Conservation (phyloP, 2,113 vertebrate species). For the Micronycteris hirsuta region DNA sequence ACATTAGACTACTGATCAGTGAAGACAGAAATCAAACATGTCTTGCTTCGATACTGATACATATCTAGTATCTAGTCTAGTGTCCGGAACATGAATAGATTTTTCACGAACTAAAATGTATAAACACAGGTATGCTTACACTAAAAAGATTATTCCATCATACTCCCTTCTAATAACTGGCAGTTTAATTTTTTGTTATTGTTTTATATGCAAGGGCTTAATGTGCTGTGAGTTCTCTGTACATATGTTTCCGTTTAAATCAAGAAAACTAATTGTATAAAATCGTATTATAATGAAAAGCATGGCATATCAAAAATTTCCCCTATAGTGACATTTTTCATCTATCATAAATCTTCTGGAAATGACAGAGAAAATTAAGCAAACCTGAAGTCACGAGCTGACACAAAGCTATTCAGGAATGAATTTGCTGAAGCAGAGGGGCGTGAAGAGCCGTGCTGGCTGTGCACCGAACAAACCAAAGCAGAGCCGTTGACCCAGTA, state of each 20-base stretch:
- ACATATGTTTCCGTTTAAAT: not conserved
- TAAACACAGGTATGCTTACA: not conserved
- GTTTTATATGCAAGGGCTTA: not conserved
- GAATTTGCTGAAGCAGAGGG: not conserved
- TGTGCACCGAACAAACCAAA: not conserved
- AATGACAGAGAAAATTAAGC: not conserved
- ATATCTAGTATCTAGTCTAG: not conserved
- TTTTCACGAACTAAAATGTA: slow-evolving; percentile 7
- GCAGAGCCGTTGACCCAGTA: not conserved
- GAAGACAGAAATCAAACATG: not conserved
- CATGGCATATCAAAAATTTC: not conserved
- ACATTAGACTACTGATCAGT: not conserved
- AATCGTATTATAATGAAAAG: not conserved
- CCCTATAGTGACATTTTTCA: not conserved
- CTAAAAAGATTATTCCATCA: not conserved
- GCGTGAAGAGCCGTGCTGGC: not conserved
- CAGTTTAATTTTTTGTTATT: not conserved
- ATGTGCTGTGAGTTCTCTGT: not conserved
- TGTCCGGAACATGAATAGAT: not conserved
- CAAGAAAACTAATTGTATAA: not conserved
- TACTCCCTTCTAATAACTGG: not conserved
- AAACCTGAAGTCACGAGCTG: not conserved
- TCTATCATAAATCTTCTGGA: not conserved
- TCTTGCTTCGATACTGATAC: not conserved
- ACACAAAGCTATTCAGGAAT: not conserved